Conservation (phyloP, 2,797 vertebrate species). For the Phrynocephalus guinanensis region DNA sequence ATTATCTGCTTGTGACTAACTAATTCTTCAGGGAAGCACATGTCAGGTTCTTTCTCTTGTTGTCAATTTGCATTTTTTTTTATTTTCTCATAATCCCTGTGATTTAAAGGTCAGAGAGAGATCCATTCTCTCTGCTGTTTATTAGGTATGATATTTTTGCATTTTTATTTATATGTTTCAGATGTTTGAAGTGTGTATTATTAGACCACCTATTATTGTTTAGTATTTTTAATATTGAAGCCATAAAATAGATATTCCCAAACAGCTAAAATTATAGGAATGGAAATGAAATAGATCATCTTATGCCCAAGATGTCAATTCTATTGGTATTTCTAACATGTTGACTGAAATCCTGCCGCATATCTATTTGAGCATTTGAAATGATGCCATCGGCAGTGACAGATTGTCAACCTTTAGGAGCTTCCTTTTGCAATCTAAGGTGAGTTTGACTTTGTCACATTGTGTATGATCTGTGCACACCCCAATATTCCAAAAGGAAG, state of each 20-base stretch:
- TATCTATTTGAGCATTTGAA: too few species aligned
- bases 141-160: not conserved
- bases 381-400: too few species aligned
- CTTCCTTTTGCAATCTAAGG: too few species aligned
- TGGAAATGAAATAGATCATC: not conserved
- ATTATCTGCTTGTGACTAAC: not conserved
- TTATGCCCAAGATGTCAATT: not conserved
- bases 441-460: too few species aligned
- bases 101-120: not conserved
- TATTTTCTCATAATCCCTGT: not conserved
- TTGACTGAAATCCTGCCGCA: too few species aligned
- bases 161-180: not conserved
- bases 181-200: not conserved
- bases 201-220: not conserved
- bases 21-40: not conserved
- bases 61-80: not conserved
- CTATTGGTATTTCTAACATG: not conserved
- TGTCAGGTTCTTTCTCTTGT: not conserved
- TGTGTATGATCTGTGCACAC: too few species aligned
- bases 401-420: too few species aligned
- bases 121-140: not conserved
- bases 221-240: slow-evolving; percentile 3
- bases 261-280: not conserved
- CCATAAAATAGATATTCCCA: not conserved
- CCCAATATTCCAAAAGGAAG: too few species aligned